phyloP scores from a whole-genome alignment of 2,797 vertebrate species.

The Ptychadena robeensis region DNA sequence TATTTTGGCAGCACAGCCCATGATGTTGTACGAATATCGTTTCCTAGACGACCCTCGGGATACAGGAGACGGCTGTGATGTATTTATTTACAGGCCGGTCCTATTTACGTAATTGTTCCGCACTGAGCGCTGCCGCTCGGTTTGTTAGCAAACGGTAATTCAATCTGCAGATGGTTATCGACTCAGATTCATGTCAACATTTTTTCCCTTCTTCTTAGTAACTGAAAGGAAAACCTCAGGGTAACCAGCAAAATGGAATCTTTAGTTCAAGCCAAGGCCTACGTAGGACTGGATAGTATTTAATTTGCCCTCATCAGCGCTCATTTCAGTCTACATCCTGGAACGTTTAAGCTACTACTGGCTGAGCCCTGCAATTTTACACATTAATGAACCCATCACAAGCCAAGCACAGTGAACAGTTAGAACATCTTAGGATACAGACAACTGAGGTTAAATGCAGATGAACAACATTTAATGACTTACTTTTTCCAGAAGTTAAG shows the following conservation, averaged over 20 bases:
- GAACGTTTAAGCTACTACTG: background rate
- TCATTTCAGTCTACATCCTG: background rate
- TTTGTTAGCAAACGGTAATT: conserved; percentile 10
- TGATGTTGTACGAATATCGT: background rate
- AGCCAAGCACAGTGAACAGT: too few species aligned
- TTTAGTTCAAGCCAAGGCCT: conserved; percentile 11
- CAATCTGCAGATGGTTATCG: conserved; percentile 32
- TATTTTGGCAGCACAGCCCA: conserved; percentile 8
- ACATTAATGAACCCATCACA: background rate
- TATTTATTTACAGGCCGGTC: conserved; percentile 20
- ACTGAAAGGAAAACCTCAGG: conserved; percentile 28
- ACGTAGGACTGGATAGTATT: background rate
- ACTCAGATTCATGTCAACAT: conserved; percentile 17
- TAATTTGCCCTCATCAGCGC: background rate
- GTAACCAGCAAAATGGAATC: conserved; percentile 13
- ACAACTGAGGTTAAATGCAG: too few species aligned
- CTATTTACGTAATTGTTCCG: conserved; percentile 26
- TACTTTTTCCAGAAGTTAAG: too few species aligned
- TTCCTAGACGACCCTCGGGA: background rate
- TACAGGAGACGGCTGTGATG: conserved; percentile 7
- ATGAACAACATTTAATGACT: too few species aligned
- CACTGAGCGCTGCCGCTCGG: background rate
- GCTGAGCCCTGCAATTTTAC: background rate
- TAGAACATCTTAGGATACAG: too few species aligned
- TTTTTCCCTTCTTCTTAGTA: background rate